Conservation (phyloP, 64 coral and sea anemone genomes). For the Trachythela sp. region DNA sequence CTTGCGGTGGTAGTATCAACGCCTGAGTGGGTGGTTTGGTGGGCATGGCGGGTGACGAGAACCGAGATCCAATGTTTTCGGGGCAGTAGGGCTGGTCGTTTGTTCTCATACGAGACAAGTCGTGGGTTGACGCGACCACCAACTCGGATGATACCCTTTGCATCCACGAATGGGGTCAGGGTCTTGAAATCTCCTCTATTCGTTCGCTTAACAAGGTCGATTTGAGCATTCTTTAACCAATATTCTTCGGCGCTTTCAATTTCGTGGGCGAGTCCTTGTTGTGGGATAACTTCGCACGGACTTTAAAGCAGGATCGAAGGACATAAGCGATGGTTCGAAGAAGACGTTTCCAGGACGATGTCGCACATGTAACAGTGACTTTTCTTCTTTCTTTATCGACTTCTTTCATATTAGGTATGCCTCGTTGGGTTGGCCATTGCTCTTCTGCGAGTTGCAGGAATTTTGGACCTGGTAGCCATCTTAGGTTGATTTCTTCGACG, state of each 20-base stretch:
- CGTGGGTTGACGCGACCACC: neutral
- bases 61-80: constrained; percentile 8
- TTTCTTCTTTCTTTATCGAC: constrained; percentile 39
- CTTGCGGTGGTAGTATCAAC: neutral
- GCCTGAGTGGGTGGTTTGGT: neutral
- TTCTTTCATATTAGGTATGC: too few relatives aligned
- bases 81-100: neutral
- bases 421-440: too few relatives aligned
- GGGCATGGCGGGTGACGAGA: neutral
- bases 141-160: neutral
- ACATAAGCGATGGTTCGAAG: neutral
- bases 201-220: neutral
- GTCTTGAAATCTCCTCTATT: constrained; percentile 18
- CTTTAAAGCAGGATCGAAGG: neutral
- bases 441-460: too few relatives aligned
- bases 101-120: neutral
- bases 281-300: neutral
- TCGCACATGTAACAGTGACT: constrained; percentile 17
- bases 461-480: too few relatives aligned
- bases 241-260: neutral
- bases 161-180: neutral
- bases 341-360: constrained; percentile 9
- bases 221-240: neutral
- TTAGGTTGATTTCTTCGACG: too few relatives aligned
- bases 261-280: neutral